Base-by-base conservation (phyloP, 92 coral and sea anemone species). In the Desmophyllum pertusum region DNA sequence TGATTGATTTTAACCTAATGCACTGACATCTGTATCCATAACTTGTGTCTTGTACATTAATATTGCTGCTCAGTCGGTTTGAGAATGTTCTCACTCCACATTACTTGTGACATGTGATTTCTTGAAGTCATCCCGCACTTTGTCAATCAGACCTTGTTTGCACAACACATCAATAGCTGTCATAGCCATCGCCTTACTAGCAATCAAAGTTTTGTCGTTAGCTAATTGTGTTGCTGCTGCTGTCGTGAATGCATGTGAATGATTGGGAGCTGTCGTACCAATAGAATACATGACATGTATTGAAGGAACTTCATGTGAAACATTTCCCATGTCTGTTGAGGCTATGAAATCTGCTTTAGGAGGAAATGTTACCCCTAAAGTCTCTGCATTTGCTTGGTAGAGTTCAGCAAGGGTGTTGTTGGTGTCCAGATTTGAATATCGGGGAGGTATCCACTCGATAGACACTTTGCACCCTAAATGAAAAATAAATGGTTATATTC, bases 281-380 rank as follows among this genome's bases (percentile, higher is more conserved):
- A 94, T 94, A 48, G 93, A 85, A 70, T 92, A 94, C 15, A 81
- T 8, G 38, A 91, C 88, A 51, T 94, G 95, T 18, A 92, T 89
- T 33, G 95, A 94, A 15, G 98, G 95, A 18, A 89, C 74, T 27
- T 67, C 79, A 72, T 94, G 92, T 0, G 98, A 94, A 17, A 94
- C 92, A 83, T 94, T 94, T 6, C 95, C 98, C 98, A 94, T 94
- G 84, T 94, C 98, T 25, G 94, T 91, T 17, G 91, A 88, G 10
- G 87, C 91, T 52, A 53, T 43, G 21, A 81, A 76, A 14, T 76
- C 68, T 63, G 69, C 75, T 40, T 61, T 84, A 63, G 72, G 86
- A 29, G 79, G 87, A 81, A 90, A 96, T 67, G 75, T 73, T 41
- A 92, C 90, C 33, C 98, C 99, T 23, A 94, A 75, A n/a, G 85